Evolutionary conservation across 2,888 invertebrate species (phyloP), one percentile per base, ranked within the genome.

Genomic region (Scaptomyza cyrtandrae): DNA sequence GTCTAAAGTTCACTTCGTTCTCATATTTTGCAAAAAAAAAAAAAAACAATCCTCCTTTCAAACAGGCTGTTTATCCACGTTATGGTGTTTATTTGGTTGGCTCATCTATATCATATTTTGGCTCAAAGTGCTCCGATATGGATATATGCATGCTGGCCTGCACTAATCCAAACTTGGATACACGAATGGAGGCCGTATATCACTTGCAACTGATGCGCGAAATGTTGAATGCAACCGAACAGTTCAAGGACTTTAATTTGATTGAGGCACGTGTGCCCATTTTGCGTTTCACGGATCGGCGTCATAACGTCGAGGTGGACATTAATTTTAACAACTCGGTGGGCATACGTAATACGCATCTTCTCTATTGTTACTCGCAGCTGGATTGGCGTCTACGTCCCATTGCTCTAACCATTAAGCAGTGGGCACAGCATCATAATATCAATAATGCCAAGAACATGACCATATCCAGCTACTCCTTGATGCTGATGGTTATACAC

Each of bases 201-300:
- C 91, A 91, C 69, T 77, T 92, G 62, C 90, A 89, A 31, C 67
- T 89, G 31, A 78, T 92, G 69, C 89, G 88, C 43, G 90, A 90
- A 50, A 89, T 89, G 65, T 76, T 92, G 19, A 81, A 64, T 52
- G 88, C 89, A 56, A 88, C 90, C 43, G 89, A 90, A 80, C 85
- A 90, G 67, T 92, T 92, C 70, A 90, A 91, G 71, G 88, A 89
- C 35, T 92, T 92, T 63, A 89, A 97, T 91, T 92, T 98, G 83
- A 98, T 98, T 87, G 95, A 96, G 91, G 98, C 98, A 55, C 98
- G 98, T 93, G 99, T 99, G 76, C 99, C 99, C 13, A 98, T 99
- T 80, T 93, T 99, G 72, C 97, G 98, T 91, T 98, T 98, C 92
- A 94, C 94, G 64, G 98, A 98, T 92, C 92, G 93, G 37, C 93